Evolutionary conservation across 2,113 vertebrate species (phyloP).

Genomic region (Pangasianodon gigas): DNA sequence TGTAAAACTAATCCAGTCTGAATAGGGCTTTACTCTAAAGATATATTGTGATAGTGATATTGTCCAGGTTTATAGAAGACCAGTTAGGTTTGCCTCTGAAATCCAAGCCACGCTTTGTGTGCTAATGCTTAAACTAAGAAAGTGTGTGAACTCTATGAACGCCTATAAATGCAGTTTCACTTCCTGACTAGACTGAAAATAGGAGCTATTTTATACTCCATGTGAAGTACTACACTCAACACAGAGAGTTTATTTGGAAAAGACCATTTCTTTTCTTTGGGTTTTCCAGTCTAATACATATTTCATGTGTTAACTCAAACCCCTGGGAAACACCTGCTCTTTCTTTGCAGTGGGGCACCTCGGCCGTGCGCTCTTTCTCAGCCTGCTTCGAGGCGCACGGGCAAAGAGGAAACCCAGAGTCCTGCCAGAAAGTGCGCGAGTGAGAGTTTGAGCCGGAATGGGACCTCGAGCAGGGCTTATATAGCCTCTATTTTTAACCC

Average conservation of each 20-base stretch:
- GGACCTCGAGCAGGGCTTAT: conserved; percentile 81
- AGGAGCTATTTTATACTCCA: not conserved
- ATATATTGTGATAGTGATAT: not conserved
- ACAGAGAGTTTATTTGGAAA: conserved; percentile 39
- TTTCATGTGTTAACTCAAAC: conserved; percentile 43
- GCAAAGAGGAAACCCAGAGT: conserved; percentile 48
- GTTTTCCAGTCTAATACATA: conserved; percentile 30
- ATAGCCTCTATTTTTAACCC: conserved; percentile 95
- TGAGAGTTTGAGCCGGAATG: conserved; percentile 68
- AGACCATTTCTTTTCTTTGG: conserved; percentile 12
- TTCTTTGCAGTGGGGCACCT: conserved; percentile 61
- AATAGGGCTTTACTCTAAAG: not conserved
- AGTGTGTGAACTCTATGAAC: not conserved
- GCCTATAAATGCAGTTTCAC: conserved; percentile 10
- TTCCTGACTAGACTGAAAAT: conserved; percentile 21
- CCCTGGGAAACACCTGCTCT: conserved; percentile 69
- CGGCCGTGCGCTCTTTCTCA: conserved; percentile 15
- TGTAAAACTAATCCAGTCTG: not conserved
- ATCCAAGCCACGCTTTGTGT: not conserved
- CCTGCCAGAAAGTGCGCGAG: conserved; percentile 56
- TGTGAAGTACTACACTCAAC: conserved; percentile 20
- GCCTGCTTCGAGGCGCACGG: conserved; percentile 33
- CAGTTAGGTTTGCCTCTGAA: not conserved
- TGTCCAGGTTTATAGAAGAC: not conserved
- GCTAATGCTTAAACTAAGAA: not conserved